Base-by-base conservation (phyloP, 53 echinoderm and acorn worm genomes). In the Stichopus horrens region DNA sequence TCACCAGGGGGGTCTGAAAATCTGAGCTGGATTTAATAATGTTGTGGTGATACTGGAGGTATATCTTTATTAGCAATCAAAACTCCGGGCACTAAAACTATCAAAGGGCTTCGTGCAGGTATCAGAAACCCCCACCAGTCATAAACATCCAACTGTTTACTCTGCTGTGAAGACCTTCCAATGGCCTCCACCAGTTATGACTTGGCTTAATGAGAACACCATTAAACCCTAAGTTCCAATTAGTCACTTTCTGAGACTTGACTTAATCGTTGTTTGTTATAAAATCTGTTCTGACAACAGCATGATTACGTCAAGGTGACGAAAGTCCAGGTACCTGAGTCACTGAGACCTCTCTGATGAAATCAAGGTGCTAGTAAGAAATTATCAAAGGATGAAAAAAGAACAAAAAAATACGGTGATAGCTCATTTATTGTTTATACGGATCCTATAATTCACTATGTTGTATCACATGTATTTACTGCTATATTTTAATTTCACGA, bases 71-170 rank as follows among this genome's bases (percentile, higher is more conserved):
- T 71, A 20, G 18, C 71, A n/a, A 71, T 71, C 7, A 13, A 71
- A 18, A 5, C 10, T 13, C 16, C 16, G 63, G 63, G 11, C 16
- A 16, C 71, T 18, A n/a, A 16, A 16, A 37, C 37, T 18, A 18
- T 71, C 71, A 71, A 18, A 71, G 71, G 18, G 71, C 19, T 71
- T 18, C 19, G n/a, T 20, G 6, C 19, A 0, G 71, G 71, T 16
- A 19, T 71, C 14, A 71, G 16, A 37, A 37, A 37, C 37, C 37
- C 37, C 37, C 37, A 37, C 18, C 18, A 18, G 71, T 16, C 7
- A 71, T 71, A 71, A 1, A 71, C 71, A 71, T 71, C 71, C 71
- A 71, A 20, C 71, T 71, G 71, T 71, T 71, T 71, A 71, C 18
- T 18, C 71, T 20, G 18, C 14, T 16, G 71, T 71, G 14, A 71